Evolutionary conservation across 2,888 invertebrate species (phyloP).

Genomic region (Alloplasta piceator): DNA sequence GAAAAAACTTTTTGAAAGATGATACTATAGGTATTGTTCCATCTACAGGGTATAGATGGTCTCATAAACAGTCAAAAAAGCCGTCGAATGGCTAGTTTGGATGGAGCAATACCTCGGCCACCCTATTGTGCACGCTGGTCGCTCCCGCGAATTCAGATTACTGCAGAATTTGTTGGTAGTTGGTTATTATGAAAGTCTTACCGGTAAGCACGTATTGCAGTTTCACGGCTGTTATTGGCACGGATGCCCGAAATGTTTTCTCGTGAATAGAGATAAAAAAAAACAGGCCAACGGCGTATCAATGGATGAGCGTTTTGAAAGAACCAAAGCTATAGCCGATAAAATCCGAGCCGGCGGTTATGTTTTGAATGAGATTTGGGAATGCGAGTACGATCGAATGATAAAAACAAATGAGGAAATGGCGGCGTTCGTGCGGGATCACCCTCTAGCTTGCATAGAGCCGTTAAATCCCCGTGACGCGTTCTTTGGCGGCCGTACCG

Average conservation of each 20-base stretch:
- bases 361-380: not conserved
- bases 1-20: no score
- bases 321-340: conserved; percentile 9
- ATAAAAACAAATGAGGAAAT: not conserved
- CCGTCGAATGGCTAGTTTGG: no score
- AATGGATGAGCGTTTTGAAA: conserved; percentile 13
- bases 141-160: no score
- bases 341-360: conserved; percentile 4
- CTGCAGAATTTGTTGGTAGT: conserved; percentile 13
- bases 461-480: conserved; percentile 55
- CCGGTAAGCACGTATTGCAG: conserved; percentile 25
- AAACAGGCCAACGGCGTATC: not conserved
- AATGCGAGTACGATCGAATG: not conserved
- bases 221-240: conserved; percentile 58
- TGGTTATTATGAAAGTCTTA: conserved; percentile 34
- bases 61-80: no score
- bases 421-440: not conserved
- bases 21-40: no score
- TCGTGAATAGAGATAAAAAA: not conserved
- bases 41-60: no score
- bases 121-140: no score
- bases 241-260: conserved; percentile 27
- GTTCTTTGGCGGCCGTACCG: conserved; percentile 72
- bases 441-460: not conserved
- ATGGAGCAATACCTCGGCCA: no score